phyloP scores from a whole-genome alignment of 2,888 invertebrate genomes.

The Drosophila tripunctata region DNA sequence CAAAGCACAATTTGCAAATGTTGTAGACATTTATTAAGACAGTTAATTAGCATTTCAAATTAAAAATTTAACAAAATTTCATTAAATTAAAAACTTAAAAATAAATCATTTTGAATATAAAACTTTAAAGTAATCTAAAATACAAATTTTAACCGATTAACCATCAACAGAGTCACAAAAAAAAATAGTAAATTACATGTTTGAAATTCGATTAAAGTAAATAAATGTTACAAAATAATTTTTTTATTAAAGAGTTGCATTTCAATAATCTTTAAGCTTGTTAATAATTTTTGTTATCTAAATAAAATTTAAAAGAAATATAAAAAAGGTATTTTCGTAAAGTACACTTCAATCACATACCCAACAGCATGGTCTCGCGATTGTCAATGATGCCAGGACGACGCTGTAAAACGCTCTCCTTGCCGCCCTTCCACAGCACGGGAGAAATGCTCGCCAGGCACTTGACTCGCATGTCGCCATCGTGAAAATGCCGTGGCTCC shows the following conservation, averaged over 20 bases:
- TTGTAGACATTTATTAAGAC: not conserved
- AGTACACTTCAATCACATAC: conserved; percentile 83
- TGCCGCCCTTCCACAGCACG: conserved; percentile 86
- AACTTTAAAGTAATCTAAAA: not conserved
- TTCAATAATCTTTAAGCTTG: no score
- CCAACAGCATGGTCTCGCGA: conserved; percentile 87
- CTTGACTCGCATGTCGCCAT: conserved; percentile 87
- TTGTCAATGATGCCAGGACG: conserved; percentile 86
- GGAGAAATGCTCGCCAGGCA: conserved; percentile 87
- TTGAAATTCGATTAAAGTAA: no score
- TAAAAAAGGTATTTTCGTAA: not conserved
- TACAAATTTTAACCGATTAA: no score
- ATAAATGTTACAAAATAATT: no score
- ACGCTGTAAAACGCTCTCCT: conserved; percentile 86
- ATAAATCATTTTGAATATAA: not conserved
- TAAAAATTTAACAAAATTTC: not conserved
- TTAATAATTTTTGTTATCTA: no score
- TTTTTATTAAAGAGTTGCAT: no score
- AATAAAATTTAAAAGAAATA: not conserved
- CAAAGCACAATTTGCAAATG: no score
- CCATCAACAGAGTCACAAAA: no score
- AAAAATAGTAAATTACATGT: no score
- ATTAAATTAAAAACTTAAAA: not conserved
- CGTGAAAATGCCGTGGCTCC: conserved; percentile 86
- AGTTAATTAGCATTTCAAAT: not conserved